Conservation (phyloP, 2,888 invertebrate genomes). For the Caenorhabditis becei region DNA sequence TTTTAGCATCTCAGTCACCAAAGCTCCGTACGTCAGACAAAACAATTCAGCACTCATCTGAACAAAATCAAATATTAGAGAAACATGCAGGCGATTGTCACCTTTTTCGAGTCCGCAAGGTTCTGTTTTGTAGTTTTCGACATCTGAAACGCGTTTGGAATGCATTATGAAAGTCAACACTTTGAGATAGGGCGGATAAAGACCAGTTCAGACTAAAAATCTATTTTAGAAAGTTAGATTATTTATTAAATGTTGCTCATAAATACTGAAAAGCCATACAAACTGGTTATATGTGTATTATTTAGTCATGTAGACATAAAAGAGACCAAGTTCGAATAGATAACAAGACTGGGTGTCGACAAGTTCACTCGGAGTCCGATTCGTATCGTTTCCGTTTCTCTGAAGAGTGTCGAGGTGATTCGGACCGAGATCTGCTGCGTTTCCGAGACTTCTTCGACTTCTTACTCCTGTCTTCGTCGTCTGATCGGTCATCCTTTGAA, state of each 20-base stretch:
- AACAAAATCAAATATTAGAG: not conserved
- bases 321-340: constrained; percentile 22
- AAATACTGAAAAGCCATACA: too few species aligned
- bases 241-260: too few species aligned
- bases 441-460: constrained; percentile 57
- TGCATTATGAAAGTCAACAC: not conserved
- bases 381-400: constrained; percentile 48
- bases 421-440: constrained; percentile 49
- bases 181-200: not conserved
- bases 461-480: constrained; percentile 60
- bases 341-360: not conserved
- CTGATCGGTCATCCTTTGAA: constrained; percentile 50
- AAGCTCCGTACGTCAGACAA: constrained; percentile 96
- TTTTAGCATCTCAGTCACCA: constrained; percentile 96
- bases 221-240: too few species aligned
- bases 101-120: constrained; percentile 69
- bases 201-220: too few species aligned
- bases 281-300: too few species aligned
- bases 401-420: constrained; percentile 40
- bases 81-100: not conserved
- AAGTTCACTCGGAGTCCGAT: constrained; percentile 17
- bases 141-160: constrained; percentile 46
- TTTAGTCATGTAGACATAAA: not conserved
- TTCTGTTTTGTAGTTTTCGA: constrained; percentile 65
- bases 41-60: constrained; percentile 87